Percentiles rank a stretch among this genome's conserved stretches.
Conservation (phyloP, 1,140 invertebrate genomes). For the Nixonia krombeini region DNA sequence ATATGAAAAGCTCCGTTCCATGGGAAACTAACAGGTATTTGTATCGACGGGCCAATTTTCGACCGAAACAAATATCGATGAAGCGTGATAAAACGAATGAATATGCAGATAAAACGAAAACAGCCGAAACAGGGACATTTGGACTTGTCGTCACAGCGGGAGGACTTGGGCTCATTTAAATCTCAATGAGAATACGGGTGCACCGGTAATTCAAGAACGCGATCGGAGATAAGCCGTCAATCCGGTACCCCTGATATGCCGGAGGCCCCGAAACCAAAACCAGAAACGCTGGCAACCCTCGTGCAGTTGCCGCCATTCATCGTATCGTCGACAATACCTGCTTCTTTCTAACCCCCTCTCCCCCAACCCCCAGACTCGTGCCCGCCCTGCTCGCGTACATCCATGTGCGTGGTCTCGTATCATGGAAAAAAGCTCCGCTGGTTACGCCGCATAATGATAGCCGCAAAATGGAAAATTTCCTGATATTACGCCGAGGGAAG, state of each 20-base stretch:
- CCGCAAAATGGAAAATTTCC: slow-evolving; percentile 10
- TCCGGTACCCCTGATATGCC: slow-evolving; percentile 50
- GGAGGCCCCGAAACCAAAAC: slow-evolving; percentile 41
- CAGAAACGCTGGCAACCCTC: slow-evolving; percentile 30
- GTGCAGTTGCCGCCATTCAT: slow-evolving; percentile 37
- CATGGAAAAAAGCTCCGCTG: slow-evolving; percentile 33
- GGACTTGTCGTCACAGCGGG: slow-evolving; percentile 44
- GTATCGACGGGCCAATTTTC: too few species aligned
- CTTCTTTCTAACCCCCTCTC: slow-evolving; percentile 9
- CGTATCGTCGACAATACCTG: slow-evolving; percentile 35
- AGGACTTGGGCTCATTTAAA: slow-evolving; percentile 38
- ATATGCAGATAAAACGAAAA: slow-evolving; percentile 9
- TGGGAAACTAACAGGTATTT: too few species aligned
- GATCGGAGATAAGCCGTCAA: slow-evolving; percentile 51
- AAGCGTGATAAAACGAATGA: too few species aligned
- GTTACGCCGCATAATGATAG: slow-evolving; percentile 24
- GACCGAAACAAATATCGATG: too few species aligned
- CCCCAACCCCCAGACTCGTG: slow-evolving; percentile 12
- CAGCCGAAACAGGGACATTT: slow-evolving; percentile 25
- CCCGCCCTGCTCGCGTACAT: slow-evolving; percentile 4
- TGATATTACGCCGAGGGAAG: too few species aligned
- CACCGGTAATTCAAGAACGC: slow-evolving; percentile 46
- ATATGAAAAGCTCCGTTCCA: too few species aligned
- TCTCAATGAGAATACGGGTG: slow-evolving; percentile 34
- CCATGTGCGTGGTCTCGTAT: slow-evolving; percentile 42